Evolutionary conservation across 2,113 vertebrate species (phyloP), one percentile per base, ranked within the genome.

Genomic region (Cyprinodon brontotheroides): DNA sequence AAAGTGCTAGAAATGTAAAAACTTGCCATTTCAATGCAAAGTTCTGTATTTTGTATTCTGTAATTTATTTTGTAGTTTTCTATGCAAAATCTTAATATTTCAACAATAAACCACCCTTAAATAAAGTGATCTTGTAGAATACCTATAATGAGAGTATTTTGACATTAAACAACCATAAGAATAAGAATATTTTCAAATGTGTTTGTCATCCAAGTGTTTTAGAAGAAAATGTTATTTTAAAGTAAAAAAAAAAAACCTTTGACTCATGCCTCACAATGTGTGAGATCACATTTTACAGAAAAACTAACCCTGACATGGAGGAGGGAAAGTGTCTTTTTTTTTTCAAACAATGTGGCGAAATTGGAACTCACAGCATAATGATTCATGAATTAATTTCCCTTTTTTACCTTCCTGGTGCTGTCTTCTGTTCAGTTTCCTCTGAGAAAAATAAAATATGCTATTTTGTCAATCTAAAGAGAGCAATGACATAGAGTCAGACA

Each of bases 381-480:
- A 66, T 76, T 41, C 29, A 29, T 29, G 29, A 29, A 29, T 74
- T n/a, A 4, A 29, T 43, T 61, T 50, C 47, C 29, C 29, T 40
- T 13, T 61, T 53, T 70, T 39, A 36, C 29, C 40, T 57, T 20
- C 20, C 6, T 57, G 50, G 50, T 17, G 57, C 69, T 73, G 36
- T 68, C 66, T 63, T 74, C 62, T 77, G 36, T 79, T 71, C 74
- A 65, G 43, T 74, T 74, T 40, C 53, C 37, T 9, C 38, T 15
- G 61, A 77, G 69, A 68, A 77, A 75, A 84, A n/a, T 68, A 78
- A 37, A 70, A 61, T 77, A 68, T 80, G 70, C 62, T 79, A 66
- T 45, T 70, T 39, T 63, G 40, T 37, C 13, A 40, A 59, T 72
- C 50, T 11, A 74, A 75, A 76, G 59, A 71, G 77, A 78, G 48